These are phyloP conservation scores for Petrocephalus microphthalmus DNA, from an alignment of 2,113 vertebrate species.

Conservation along the genomic window DNA sequence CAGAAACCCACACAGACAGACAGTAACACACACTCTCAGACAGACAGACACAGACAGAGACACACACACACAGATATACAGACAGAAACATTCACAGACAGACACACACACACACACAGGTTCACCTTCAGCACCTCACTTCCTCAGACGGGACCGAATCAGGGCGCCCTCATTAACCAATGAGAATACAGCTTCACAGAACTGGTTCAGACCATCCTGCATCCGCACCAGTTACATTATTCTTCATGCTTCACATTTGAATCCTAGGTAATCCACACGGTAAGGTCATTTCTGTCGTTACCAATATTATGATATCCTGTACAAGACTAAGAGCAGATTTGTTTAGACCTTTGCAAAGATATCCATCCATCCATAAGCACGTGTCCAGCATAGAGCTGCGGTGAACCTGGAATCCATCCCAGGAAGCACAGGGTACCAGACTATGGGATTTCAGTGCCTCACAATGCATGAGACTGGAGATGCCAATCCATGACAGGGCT, in stretches of 20 bases:
- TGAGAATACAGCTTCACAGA: not conserved
- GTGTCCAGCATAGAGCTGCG: not conserved
- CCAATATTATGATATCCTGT: not conserved
- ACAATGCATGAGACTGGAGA: too few species aligned
- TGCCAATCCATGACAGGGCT: not conserved
- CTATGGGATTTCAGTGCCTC: not conserved
- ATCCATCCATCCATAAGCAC: not conserved
- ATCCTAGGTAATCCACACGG: not conserved
- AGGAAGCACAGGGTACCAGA: not conserved
- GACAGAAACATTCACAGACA: not conserved
- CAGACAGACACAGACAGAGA: not conserved
- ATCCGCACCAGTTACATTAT: not conserved
- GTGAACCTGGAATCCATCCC: not conserved
- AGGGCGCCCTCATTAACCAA: not conserved
- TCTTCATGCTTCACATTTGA: not conserved
- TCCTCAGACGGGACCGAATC: not conserved
- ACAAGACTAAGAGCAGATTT: not conserved
- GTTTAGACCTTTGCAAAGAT: not conserved
- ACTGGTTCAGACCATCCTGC: not conserved
- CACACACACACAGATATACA: not conserved
- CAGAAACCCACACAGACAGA: not conserved
- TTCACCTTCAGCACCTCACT: not conserved
- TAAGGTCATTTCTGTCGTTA: not conserved
- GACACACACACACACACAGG: conserved; percentile 11
- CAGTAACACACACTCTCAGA: conserved; percentile 3